A percentile compares a stretch with the other conserved stretches of the same genome.
Evolutionary conservation across 2,797 vertebrate genomes (phyloP).

Genomic region (Thamnophis elegans): DNA sequence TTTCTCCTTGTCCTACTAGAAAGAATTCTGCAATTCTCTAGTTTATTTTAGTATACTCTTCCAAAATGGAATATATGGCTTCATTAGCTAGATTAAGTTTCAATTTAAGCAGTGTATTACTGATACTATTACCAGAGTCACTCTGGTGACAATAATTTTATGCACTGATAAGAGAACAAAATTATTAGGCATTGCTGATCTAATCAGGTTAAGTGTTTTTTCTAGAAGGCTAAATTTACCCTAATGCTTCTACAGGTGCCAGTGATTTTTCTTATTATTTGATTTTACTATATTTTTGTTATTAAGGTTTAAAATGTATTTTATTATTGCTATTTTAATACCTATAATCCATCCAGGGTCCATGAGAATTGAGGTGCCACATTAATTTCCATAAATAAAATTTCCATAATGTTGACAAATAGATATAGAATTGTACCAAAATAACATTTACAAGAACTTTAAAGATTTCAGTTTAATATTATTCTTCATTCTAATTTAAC

Average conservation of each 20-base stretch:
- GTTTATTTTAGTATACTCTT: constrained; percentile 40
- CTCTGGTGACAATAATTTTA: constrained; percentile 66
- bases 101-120: constrained; percentile 61
- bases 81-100: constrained; percentile 57
- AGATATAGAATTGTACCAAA: constrained; percentile 45
- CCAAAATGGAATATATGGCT: constrained; percentile 35
- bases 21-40: constrained; percentile 5
- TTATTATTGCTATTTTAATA: not conserved
- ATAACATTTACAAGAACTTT: constrained; percentile 29
- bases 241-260: constrained; percentile 40
- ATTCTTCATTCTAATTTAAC: not conserved
- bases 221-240: not conserved
- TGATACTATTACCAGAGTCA: constrained; percentile 62
- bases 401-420: not conserved
- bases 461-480: constrained; percentile 44
- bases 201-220: constrained; percentile 30
- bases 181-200: constrained; percentile 55
- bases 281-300: not conserved
- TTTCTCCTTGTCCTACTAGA: not conserved
- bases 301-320: not conserved
- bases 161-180: constrained; percentile 57
- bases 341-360: not conserved
- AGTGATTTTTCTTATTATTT: constrained; percentile 13
- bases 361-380: not conserved
- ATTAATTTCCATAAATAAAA: not conserved